A percentile compares a stretch with the other conserved stretches of the same genome.
Evolutionary conservation across 2,113 vertebrate species (phyloP).

Genomic region (Macrotus californicus): DNA sequence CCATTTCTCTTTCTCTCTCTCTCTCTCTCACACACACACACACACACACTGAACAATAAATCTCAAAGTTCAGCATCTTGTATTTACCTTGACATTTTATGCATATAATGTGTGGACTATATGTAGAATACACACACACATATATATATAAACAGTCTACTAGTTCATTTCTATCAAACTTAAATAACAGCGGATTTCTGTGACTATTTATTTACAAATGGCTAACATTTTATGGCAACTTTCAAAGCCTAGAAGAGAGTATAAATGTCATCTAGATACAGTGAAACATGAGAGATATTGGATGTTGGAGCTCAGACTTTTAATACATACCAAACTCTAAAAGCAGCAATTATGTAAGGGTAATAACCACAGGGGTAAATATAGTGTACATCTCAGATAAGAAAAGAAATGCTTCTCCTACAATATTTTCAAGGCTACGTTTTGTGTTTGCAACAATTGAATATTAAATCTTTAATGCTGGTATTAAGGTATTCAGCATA

Average conservation of each 20-base stretch:
- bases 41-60: neutral
- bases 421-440: neutral
- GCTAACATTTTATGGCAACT: neutral
- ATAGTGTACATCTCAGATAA: neutral
- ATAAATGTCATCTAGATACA: neutral
- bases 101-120: neutral
- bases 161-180: neutral
- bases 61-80: neutral
- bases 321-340: neutral
- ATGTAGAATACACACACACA: neutral
- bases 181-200: neutral
- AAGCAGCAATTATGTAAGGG: neutral
- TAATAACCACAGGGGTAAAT: conserved; percentile 15
- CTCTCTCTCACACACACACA: neutral
- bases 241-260: neutral
- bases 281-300: conserved; percentile 29
- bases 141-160: neutral
- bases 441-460: neutral
- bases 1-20: neutral
- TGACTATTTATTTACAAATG: neutral
- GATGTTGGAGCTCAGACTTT: neutral
- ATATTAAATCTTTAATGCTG: conserved; percentile 30
- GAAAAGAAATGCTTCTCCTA: neutral
- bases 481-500: neutral
- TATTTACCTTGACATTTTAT: neutral